Base-by-base conservation (phyloP, 1,140 invertebrate species). In the Brachionus calyciflorus region DNA sequence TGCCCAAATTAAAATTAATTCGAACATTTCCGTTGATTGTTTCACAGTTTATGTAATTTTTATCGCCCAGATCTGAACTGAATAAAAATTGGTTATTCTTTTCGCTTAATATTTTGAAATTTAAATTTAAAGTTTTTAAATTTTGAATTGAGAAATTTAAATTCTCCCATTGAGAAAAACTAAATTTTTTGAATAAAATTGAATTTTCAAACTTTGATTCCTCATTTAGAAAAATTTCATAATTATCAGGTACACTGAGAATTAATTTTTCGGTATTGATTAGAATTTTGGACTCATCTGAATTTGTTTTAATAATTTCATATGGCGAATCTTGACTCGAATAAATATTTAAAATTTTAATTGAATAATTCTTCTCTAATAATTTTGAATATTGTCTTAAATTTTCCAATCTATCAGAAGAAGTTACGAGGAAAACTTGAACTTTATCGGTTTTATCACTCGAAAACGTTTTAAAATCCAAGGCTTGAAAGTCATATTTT, bases 61-160 rank as follows among this genome's bases (percentile, higher is more conserved):
- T 37, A 5, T 3, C 17, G 4, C 26, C 7, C 26, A 65, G 24
- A 17, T 44, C n/a, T 41, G 60, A 44, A 4, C 40, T 14, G 41
- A 65, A 65, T 24, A 65, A 41, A 26, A 65, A 65, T 26, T 65
- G 60, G 10, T 65, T 28, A 21, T 21, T 41, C 3, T 7, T 0
- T 19, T 60, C 55, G 2, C 17, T 17, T 17, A 17, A 10, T 14
- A 65, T 24, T 65, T 41, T 65, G 41, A 44, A 44, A 19, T 41
- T 41, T 26, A 46, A 19, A 37, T 41, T 63, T 17, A 63, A 63
- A 10, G 28, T 55, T 26, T n/a, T n/a, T n/a, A 63, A 63, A 41
- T 37, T 63, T 41, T 63, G 57, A 37, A 17, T 21, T 3, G 57
- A 63, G 19, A 63, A 40, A 63, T 55, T 55, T 55, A 55, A 12